Percentiles rank a stretch among this genome's conserved stretches.
Conservation (phyloP, 2,888 invertebrate genomes). For the Alviniconcha strummeri region DNA sequence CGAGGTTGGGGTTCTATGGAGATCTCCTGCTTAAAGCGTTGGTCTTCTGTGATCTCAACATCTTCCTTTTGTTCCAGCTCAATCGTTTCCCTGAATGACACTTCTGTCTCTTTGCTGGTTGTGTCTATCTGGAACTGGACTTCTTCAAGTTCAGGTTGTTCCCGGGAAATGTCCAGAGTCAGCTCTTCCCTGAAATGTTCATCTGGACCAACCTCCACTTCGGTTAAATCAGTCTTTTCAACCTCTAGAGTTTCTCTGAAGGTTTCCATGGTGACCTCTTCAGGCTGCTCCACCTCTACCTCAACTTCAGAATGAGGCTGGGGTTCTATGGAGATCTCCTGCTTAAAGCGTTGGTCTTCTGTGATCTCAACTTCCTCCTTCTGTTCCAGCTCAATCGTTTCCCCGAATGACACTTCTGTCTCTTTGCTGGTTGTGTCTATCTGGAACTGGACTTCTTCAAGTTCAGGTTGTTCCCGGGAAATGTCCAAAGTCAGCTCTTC, state of each 20-base stretch:
- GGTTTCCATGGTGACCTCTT: conserved; percentile 16
- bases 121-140: conserved; percentile 22
- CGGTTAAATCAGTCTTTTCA: conserved; percentile 1
- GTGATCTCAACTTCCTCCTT: background rate
- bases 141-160: conserved; percentile 41
- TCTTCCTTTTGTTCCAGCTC: conserved; percentile 33
- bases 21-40: conserved; percentile 22
- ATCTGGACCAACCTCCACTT: conserved; percentile 23
- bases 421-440: conserved; percentile 30
- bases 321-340: background rate
- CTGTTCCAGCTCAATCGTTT: conserved; percentile 35
- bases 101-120: conserved; percentile 22
- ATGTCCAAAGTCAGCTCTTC: conserved; percentile 41
- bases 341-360: too few species aligned
- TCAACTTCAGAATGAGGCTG: conserved; percentile 25
- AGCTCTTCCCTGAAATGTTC: conserved; percentile 40
- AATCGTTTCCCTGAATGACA: conserved; percentile 33
- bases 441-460: conserved; percentile 33
- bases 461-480: conserved; percentile 40
- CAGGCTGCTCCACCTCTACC: conserved; percentile 23
- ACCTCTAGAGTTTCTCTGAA: conserved; percentile 31
- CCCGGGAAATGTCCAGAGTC: conserved; percentile 36
- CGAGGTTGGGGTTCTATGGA: conserved; percentile 11
- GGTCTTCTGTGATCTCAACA: background rate
- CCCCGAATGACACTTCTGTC: conserved; percentile 34